A percentile compares a stretch with the other conserved stretches of the same genome.
These are phyloP conservation scores for Gastrophryne carolinensis DNA, from an alignment of 2,797 vertebrate genomes.

Conservation along the genomic window DNA sequence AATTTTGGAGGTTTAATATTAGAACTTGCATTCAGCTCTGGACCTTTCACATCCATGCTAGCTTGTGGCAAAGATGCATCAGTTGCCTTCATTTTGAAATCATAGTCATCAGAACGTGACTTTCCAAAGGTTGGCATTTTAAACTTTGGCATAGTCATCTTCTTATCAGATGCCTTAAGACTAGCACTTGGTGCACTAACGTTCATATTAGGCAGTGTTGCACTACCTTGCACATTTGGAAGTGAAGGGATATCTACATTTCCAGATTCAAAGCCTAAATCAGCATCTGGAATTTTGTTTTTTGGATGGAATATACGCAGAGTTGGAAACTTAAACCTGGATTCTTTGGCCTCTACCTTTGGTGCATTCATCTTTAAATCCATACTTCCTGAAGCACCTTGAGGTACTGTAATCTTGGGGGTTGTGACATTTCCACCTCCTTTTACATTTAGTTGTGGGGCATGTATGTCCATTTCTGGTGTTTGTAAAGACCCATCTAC, in stretches of 20 bases:
- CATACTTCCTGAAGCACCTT: background rate
- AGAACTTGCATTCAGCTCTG: slow-evolving; percentile 24
- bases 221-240: slow-evolving; percentile 27
- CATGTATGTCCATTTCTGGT: too few relatives aligned
- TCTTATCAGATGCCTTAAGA: slow-evolving; percentile 32
- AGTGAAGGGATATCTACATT: background rate
- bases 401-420: background rate
- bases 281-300: slow-evolving; percentile 22
- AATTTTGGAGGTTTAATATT: slow-evolving; percentile 14
- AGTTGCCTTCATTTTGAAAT: slow-evolving; percentile 21
- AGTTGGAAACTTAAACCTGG: slow-evolving; percentile 43
- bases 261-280: slow-evolving; percentile 17
- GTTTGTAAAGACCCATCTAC: background rate
- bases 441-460: too few relatives aligned
- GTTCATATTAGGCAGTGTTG: slow-evolving; percentile 31
- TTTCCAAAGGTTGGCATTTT: slow-evolving; percentile 47
- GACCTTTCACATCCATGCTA: slow-evolving; percentile 23
- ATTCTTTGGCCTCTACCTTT: slow-evolving; percentile 5
- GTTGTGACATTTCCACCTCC: background rate
- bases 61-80: slow-evolving; percentile 29
- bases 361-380: background rate
- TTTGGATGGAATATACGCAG: slow-evolving; percentile 43
- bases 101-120: background rate
- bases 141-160: slow-evolving; percentile 35
- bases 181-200: slow-evolving; percentile 18